Percentiles rank a stretch among this genome's conserved stretches.
Evolutionary conservation across 2,113 vertebrate genomes (phyloP).

Genomic region (Todiramphus saurophagus): DNA sequence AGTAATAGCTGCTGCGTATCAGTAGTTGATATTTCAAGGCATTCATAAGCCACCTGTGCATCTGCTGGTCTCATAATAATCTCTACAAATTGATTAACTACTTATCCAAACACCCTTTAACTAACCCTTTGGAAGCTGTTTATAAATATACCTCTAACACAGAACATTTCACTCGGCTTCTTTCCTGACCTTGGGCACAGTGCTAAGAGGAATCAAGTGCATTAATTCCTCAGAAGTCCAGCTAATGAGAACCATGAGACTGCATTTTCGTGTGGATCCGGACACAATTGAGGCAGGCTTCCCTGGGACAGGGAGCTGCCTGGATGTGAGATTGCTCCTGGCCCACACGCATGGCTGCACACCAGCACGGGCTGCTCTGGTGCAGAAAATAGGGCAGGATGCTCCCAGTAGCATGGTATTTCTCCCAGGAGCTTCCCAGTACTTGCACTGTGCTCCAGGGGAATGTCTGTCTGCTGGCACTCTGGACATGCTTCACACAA

Average conservation of each 20-base stretch:
- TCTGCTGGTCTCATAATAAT: background rate
- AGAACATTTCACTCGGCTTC: background rate
- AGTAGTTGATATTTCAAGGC: background rate
- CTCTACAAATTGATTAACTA: slow-evolving; percentile 16
- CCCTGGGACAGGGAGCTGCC: background rate
- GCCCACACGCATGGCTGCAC: background rate
- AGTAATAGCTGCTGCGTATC: background rate
- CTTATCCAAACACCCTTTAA: slow-evolving; percentile 3
- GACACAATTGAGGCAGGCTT: background rate
- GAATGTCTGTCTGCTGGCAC: background rate
- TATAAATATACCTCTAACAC: background rate
- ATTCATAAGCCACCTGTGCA: background rate
- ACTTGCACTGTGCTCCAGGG: rapidly evolving
- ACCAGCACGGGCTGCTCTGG: background rate
- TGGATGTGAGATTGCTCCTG: background rate
- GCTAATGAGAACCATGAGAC: background rate
- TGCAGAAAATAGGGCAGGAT: background rate
- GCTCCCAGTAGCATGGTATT: background rate
- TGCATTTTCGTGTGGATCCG: background rate
- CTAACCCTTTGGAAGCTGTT: background rate
- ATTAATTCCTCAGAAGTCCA: background rate
- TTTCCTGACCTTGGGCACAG: background rate
- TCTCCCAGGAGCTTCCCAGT: background rate
- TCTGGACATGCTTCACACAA: background rate
- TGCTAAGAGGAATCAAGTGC: background rate